phyloP scores from a whole-genome alignment of 92 coral and sea anemone species.

The Pocillopora grandis region DNA sequence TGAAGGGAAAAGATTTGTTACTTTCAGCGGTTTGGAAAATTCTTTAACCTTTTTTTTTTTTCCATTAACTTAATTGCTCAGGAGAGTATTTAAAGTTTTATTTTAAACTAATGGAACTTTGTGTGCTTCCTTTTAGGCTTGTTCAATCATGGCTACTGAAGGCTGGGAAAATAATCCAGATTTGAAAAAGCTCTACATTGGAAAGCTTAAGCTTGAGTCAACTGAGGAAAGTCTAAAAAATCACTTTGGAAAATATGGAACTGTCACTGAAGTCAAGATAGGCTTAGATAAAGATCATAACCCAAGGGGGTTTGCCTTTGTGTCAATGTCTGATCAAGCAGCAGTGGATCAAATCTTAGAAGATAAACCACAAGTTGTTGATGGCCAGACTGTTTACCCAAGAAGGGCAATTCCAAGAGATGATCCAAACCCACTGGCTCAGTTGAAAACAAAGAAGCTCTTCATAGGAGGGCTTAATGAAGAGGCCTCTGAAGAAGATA shows the following conservation, averaged over 20 bases:
- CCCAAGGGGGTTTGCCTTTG: slow-evolving; percentile 76
- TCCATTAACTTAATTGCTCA: too few species aligned
- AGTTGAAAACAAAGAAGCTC: slow-evolving; percentile 83
- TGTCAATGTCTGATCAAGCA: slow-evolving; percentile 52
- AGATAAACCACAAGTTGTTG: slow-evolving; percentile 65
- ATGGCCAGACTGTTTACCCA: slow-evolving; percentile 69
- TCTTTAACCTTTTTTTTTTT: too few species aligned
- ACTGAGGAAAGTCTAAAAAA: slow-evolving; percentile 40
- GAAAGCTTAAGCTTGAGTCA: slow-evolving; percentile 56
- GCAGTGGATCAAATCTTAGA: slow-evolving; percentile 53
- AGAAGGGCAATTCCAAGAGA: slow-evolving; percentile 91
- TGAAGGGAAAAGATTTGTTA: too few species aligned
- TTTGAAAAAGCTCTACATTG: slow-evolving; percentile 75
- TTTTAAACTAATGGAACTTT: neutral
- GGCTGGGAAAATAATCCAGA: slow-evolving; percentile 68
- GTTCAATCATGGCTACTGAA: slow-evolving; percentile 57
- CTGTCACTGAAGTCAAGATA: slow-evolving; percentile 49
- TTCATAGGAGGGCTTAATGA: slow-evolving; percentile 87
- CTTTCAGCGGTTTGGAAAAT: too few species aligned
- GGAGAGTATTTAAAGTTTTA: too few species aligned
- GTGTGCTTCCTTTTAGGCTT: slow-evolving; percentile 1
- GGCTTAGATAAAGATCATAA: slow-evolving; percentile 44
- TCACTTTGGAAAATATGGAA: slow-evolving; percentile 61
- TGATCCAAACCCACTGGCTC: slow-evolving; percentile 83
- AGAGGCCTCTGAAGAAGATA: slow-evolving; percentile 70